Evolutionary conservation across 1,140 invertebrate species (phyloP).

Genomic region (Aphidius ervi): DNA sequence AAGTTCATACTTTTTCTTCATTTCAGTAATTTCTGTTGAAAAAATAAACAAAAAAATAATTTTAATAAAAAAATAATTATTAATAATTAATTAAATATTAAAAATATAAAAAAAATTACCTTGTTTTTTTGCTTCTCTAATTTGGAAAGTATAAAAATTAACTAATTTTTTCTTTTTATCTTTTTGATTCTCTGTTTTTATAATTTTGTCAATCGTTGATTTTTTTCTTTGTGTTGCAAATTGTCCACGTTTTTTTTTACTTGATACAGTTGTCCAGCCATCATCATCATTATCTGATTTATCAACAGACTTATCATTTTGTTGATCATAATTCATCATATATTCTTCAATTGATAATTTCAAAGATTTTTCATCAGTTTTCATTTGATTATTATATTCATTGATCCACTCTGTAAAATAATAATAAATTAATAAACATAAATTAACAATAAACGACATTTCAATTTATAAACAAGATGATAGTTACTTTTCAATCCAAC

Average conservation of each 20-base stretch:
- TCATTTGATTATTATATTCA: conserved; percentile 61
- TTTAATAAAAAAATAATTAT: no score
- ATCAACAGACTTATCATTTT: conserved; percentile 54
- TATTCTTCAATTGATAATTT: conserved; percentile 66
- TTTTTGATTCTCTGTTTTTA: conserved; percentile 64
- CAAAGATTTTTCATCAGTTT: conserved; percentile 55
- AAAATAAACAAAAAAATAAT: no score
- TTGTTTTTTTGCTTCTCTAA: conserved; percentile 81
- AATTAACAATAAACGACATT: conserved; percentile 1
- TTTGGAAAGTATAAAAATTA: conserved; percentile 90
- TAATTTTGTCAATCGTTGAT: conserved; percentile 64
- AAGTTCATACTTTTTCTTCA: no score
- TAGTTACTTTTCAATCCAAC: conserved; percentile 62
- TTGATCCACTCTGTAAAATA: conserved; percentile 61
- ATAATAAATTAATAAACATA: conserved; percentile 17
- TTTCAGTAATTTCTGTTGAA: no score
- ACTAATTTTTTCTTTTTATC: conserved; percentile 73
- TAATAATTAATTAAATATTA: conserved; percentile 11
- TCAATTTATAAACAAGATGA: conserved; percentile 4
- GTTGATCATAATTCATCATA: conserved; percentile 69
- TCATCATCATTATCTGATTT: conserved; percentile 69
- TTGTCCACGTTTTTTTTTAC: conserved; percentile 67
- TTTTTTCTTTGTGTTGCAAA: conserved; percentile 73
- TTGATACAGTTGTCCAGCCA: conserved; percentile 81
- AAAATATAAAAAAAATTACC: conserved; percentile 53